Evolutionary conservation across 2,888 invertebrate species (phyloP), one percentile per base, ranked within the genome.

Genomic region (Sesia bembeciformis): DNA sequence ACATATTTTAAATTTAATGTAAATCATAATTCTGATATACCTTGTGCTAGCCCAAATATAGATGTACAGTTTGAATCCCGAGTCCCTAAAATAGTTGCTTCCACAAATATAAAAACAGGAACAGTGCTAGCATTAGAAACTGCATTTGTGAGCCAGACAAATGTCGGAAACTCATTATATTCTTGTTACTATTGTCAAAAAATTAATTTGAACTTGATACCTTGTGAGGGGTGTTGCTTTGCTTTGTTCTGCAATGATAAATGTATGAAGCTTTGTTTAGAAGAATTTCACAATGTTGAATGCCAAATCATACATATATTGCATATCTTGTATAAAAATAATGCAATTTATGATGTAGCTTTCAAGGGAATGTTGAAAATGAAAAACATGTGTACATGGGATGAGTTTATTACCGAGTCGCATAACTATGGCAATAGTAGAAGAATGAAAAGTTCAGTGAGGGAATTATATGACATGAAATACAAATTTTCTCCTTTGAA

Each of bases 401-500:
- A 23, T 3, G 50, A 54, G 38, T 52, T 52, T 38, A 49, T 46
- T 5, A 40, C 4, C 7, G 52, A n/a, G n/a, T 52, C 54, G 3
- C 3, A 52, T 54, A 53, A 40, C 23, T 42, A 63, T n/a, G 67
- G 67, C 0, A 52, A 60, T 0, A 52, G 60, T 0, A 56, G 62
- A 52, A 57, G 63, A 4, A 59, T 59, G 46, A 50, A 42, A 0
- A 64, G 62, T 50, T 52, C 59, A 4, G 49, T 60, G 3, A 56
- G 58, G 46, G 61, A 66, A 39, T 58, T 66, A 49, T 70, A 59
- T 46, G 57, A 67, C 53, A 39, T 40, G 6, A 55, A 57, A 1
- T 55, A 58, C 7, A 56, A 54, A 40, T 60, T 52, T 52, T 68
- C 70, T 0, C 40, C 68, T 23, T 55, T 71, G 39, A 55, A 51